phyloP scores from a whole-genome alignment of 92 coral and sea anemone species.

The Zoanthus sansibaricus region DNA sequence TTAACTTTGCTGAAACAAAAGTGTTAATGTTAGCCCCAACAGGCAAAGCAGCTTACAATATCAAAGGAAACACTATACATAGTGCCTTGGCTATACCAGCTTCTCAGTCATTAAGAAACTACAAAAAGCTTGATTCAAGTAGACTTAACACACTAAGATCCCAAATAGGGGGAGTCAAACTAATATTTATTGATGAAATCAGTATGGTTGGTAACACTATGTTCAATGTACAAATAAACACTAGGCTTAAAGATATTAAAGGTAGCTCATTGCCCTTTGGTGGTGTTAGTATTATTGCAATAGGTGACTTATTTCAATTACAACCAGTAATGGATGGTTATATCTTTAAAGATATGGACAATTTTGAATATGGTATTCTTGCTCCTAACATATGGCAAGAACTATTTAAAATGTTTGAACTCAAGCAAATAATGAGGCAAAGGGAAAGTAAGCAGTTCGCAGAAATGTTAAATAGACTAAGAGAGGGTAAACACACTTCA shows the following conservation, averaged over 20 bases:
- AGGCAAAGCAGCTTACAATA: conserved; percentile 1
- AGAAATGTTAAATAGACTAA: conserved; percentile 34
- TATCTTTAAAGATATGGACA: conserved; percentile 62
- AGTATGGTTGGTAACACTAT: conserved; percentile 64
- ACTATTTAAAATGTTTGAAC: neutral
- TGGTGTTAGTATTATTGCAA: conserved; percentile 6
- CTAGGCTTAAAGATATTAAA: conserved; percentile 54
- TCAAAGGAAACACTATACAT: conserved; percentile 3
- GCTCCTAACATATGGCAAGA: conserved; percentile 56
- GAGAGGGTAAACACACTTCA: conserved; percentile 60
- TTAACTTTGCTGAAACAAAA: conserved; percentile 59
- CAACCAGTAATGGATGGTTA: conserved; percentile 73
- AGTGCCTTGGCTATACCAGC: conserved; percentile 33
- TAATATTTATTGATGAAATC: conserved; percentile 43
- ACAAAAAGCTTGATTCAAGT: conserved; percentile 79
- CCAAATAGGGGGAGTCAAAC: conserved; percentile 17
- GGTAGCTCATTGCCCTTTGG: neutral
- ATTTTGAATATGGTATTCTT: conserved; percentile 66
- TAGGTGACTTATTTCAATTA: conserved; percentile 41
- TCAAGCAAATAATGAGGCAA: conserved; percentile 56
- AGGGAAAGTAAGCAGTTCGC: conserved; percentile 65
- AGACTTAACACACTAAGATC: conserved; percentile 72
- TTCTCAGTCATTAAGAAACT: conserved; percentile 66
- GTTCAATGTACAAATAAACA: conserved; percentile 54
- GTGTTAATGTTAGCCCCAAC: conserved; percentile 3